These are phyloP conservation scores for Hipparchia sbordonii DNA, from an alignment of 2,888 invertebrate species.

Conservation along the genomic window DNA sequence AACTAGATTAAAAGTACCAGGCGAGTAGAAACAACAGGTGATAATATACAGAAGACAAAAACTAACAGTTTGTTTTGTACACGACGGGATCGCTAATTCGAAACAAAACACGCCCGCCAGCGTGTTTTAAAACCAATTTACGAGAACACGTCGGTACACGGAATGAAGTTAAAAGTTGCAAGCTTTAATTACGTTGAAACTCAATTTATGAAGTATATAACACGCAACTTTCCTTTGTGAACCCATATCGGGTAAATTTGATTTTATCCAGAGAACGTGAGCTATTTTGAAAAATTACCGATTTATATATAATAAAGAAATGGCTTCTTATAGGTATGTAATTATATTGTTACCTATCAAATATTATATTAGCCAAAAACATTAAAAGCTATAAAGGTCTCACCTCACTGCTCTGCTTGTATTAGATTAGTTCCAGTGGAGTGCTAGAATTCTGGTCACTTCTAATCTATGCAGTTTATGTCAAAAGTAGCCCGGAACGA, in stretches of 20 bases:
- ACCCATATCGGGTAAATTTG: slow-evolving; percentile 15
- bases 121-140: slow-evolving; percentile 21
- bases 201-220: slow-evolving; percentile 22
- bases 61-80: slow-evolving; percentile 11
- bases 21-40: slow-evolving; percentile 13
- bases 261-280: slow-evolving; percentile 10
- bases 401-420: too few relatives aligned
- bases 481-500: too few relatives aligned
- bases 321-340: too few relatives aligned
- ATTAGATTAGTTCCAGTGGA: too few relatives aligned
- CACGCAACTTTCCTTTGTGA: slow-evolving; percentile 25
- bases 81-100: slow-evolving; percentile 10
- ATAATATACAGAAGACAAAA: slow-evolving; percentile 3
- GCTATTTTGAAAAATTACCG: slow-evolving; percentile 13
- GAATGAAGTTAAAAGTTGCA: slow-evolving; percentile 23
- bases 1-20: slow-evolving; percentile 5
- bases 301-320: background rate
- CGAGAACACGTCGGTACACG: slow-evolving; percentile 15
- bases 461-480: too few relatives aligned
- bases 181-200: slow-evolving; percentile 21
- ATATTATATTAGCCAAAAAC: too few relatives aligned
- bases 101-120: slow-evolving; percentile 16
- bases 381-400: too few relatives aligned
- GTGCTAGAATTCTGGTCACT: too few relatives aligned
- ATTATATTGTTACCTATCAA: too few relatives aligned